Base-by-base conservation (phyloP, 2,797 vertebrate species). In the Leucoraja ocellata region DNA sequence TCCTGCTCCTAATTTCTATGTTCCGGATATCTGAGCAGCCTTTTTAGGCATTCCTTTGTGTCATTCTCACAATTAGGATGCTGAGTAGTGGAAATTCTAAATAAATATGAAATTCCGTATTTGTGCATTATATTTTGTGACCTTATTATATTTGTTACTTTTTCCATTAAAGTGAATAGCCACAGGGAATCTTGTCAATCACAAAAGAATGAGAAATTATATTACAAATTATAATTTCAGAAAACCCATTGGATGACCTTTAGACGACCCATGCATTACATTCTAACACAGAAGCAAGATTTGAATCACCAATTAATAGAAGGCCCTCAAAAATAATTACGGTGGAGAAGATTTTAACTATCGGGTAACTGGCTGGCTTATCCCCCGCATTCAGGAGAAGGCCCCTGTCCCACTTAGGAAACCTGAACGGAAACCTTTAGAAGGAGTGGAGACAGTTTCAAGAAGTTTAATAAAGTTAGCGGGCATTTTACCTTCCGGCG, bases 151-250 rank as follows among this genome's bases (percentile, higher is more conserved):
- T 23, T 83, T 86, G 28, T 16, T 63, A 63, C n/a, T 63, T 63
- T 36, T n/a, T 79, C 39, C 78, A 39, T 39, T 18, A 39, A 79
- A 39, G 16, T 18, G 32, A 36, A 36, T 79, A 79, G 13, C 83
- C 58, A 16, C 58, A 16, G 28, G 28, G 83, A 86, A 86, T n/a
- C 13, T 86, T 63, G 16, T 28, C 83, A 86, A 63, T 23, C 8
- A n/a, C 58, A 14, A n/a, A 9, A n/a, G 54, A 86, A 16, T 86
- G 58, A n/a, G 54, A 63, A 86, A 86, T n/a, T 86, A 86, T 86
- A 86, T 86, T 63, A 63, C 58, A 1, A 86, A 63, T 32, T 63
- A 86, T 63, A 86, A 86, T 63, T 86, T 86, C 83, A n/a, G 61
- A 65, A 65, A 16, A n/a, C 6, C 10, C 63, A 65, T n/a, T 13